Conservation (phyloP, 2,888 invertebrate genomes). For the Seira sanloemensis region DNA sequence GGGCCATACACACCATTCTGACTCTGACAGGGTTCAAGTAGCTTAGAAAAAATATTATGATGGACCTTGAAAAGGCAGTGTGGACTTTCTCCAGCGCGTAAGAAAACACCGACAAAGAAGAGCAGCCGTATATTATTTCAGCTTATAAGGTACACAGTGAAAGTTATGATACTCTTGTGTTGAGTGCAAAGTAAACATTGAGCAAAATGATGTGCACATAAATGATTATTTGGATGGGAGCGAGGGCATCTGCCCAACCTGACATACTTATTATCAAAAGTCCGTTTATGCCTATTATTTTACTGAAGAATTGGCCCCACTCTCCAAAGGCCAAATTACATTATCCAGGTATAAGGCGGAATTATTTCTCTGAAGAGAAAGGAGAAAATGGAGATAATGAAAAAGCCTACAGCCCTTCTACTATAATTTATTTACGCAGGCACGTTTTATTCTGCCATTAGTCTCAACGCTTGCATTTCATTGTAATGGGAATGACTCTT, state of each 20-base stretch:
- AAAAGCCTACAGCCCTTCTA: neutral
- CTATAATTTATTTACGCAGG: neutral
- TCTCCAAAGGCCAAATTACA: neutral
- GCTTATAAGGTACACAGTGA: neutral
- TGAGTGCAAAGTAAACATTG: neutral
- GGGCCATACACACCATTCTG: constrained; percentile 25
- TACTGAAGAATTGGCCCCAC: no score
- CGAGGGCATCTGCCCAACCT: neutral
- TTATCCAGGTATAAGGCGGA: no score
- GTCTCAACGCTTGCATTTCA: constrained; percentile 7
- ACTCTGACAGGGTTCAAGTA: constrained; percentile 59
- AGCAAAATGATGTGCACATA: neutral
- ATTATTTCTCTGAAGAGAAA: no score
- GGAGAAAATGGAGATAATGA: neutral
- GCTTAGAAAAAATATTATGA: constrained; percentile 55
- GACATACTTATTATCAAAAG: no score
- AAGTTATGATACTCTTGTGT: neutral
- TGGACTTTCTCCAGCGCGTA: neutral
- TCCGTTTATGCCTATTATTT: neutral
- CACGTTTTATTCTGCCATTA: constrained; percentile 29
- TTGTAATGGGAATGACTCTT: neutral
- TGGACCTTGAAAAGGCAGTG: constrained; percentile 37
- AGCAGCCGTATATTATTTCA: neutral
- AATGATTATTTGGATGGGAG: neutral
- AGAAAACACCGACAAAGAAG: neutral